Evolutionary conservation across 2,888 invertebrate species (phyloP), one percentile per base, ranked within the genome.

Genomic region (Agrochola litura): DNA sequence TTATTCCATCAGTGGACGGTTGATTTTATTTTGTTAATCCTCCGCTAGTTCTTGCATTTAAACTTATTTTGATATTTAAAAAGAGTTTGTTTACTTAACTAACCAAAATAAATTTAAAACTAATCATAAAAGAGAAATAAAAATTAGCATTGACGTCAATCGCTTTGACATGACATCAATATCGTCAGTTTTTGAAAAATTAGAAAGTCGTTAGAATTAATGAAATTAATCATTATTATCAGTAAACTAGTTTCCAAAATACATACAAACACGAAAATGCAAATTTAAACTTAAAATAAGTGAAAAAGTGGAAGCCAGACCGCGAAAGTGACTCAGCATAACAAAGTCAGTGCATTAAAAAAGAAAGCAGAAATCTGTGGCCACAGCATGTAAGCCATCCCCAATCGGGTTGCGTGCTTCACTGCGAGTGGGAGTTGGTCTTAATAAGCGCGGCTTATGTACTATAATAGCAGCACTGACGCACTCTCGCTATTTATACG

Each of bases 381-480:
- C 6, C 12, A 6, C 71, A 75, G 76, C 94, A 95, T 96, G 93
- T 95, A 90, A 92, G 65, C 91, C 92, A 4, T 56, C 81, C 76
- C 79, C 90, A 89, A 92, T 54, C 76, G 67, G 73, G 90, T 95
- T 96, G 96, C 96, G 96, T 96, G 96, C 94, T 89, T 90, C 89
- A 86, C 89, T 89, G 87, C 92, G 93, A 94, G 95, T 94, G 94
- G 95, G 95, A 95, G 95, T 94, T 93, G 90, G 91, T 95, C 96
- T 95, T 96, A 96, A 95, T 96, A 96, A 96, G 95, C 94, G 90
- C 92, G 85, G 82, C 93, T 94, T 94, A 94, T 93, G 92, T 93
- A 93, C 88, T 92, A 92, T 93, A 93, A 92, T 92, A 93, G 91
- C 91, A 88, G 87, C 86, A 90, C 90, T 90, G 88, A 90, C 88